Evolutionary conservation across 1,140 invertebrate genomes (phyloP).

Genomic region (Penaeus japonicus): DNA sequence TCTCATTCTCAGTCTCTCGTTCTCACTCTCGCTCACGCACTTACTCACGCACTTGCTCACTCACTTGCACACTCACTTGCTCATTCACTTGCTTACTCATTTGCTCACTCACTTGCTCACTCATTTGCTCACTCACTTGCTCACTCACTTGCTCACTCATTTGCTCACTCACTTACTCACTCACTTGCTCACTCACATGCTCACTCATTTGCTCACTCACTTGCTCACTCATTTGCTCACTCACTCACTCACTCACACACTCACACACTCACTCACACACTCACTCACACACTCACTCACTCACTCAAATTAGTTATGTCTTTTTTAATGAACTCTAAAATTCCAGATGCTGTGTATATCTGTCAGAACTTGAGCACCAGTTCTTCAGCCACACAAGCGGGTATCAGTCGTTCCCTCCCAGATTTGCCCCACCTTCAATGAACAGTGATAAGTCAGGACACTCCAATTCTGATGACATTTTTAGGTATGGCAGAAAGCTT

Average conservation of each 20-base stretch:
- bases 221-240: neutral
- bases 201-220: neutral
- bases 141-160: neutral
- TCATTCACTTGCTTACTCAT: neutral
- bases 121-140: too few species aligned
- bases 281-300: neutral
- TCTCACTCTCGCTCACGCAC: too few species aligned
- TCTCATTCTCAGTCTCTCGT: neutral
- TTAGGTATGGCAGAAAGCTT: constrained; percentile 4
- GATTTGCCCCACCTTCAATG: neutral
- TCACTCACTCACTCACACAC: too few species aligned
- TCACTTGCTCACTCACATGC: neutral
- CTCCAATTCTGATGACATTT: constrained; percentile 22
- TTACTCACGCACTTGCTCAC: neutral
- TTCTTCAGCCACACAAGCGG: constrained; percentile 62
- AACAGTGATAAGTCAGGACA: neutral
- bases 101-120: too few species aligned
- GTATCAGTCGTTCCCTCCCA: constrained; percentile 58
- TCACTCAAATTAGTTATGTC: neutral
- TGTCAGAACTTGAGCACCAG: constrained; percentile 59
- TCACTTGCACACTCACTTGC: neutral
- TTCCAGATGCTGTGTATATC: constrained; percentile 55
- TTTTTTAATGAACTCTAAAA: neutral
- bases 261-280: too few species aligned
- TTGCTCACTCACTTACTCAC: neutral